Conservation (phyloP, 2,797 vertebrate species). For the Botia kubotai region DNA sequence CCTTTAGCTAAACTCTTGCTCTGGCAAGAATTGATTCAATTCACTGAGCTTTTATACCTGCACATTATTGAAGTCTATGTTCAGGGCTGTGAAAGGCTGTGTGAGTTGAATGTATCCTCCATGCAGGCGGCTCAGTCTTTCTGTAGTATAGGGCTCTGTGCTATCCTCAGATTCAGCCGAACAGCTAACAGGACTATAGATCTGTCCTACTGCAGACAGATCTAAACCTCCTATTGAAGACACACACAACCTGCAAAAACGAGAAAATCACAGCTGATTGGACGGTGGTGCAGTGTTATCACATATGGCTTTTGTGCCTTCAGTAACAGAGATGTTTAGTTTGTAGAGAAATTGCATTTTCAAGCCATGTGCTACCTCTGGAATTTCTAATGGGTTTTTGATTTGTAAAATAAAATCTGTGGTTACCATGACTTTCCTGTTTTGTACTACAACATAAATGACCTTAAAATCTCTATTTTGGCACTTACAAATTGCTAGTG, state of each 20-base stretch:
- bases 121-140: slow-evolving; percentile 89
- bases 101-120: slow-evolving; percentile 89
- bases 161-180: slow-evolving; percentile 82
- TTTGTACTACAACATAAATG: background rate
- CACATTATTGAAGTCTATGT: slow-evolving; percentile 89
- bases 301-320: background rate
- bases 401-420: background rate
- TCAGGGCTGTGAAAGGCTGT: slow-evolving; percentile 85
- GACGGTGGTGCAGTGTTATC: background rate
- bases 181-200: slow-evolving; percentile 86
- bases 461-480: too few relatives aligned
- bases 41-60: slow-evolving; percentile 76
- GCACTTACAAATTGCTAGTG: too few relatives aligned
- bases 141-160: slow-evolving; percentile 94
- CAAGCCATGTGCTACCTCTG: background rate
- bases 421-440: background rate
- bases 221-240: slow-evolving; percentile 83
- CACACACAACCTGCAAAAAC: slow-evolving; percentile 76
- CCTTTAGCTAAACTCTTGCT: background rate
- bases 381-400: background rate
- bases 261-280: background rate
- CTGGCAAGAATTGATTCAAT: background rate
- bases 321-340: background rate
- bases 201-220: slow-evolving; percentile 79
- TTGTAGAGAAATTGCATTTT: background rate